Conservation (phyloP, 2,113 vertebrate species). For the Lethenteron reissneri region DNA sequence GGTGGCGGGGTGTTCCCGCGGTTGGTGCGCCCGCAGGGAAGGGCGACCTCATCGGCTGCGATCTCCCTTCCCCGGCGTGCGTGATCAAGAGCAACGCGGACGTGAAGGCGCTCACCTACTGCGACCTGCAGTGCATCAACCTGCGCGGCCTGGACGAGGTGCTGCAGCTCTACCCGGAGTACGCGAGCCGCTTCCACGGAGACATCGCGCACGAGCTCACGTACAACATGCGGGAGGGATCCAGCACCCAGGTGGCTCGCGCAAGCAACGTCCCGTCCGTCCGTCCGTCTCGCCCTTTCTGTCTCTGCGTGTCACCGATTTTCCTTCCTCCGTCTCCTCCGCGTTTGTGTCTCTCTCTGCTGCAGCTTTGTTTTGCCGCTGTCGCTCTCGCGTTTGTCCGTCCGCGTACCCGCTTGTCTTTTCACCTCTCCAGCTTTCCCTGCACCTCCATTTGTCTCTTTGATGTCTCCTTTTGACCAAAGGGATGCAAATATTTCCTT, state of each 20-base stretch:
- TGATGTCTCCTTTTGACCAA: no score
- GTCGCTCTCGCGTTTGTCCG: no score
- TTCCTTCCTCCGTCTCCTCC: no score
- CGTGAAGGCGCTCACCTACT: constrained; percentile 81
- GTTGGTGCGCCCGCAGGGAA: constrained; percentile 34
- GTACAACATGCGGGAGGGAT: constrained; percentile 74
- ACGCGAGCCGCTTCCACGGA: constrained; percentile 42
- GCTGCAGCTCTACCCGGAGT: constrained; percentile 67
- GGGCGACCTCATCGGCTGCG: constrained; percentile 73
- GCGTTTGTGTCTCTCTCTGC: no score
- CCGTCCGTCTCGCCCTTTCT: not conserved
- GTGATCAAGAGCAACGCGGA: constrained; percentile 82
- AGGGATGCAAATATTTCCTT: no score
- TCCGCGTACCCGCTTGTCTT: no score
- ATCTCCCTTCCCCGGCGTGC: constrained; percentile 38
- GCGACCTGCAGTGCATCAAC: constrained; percentile 66
- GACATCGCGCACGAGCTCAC: constrained; percentile 74
- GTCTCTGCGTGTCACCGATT: no score
- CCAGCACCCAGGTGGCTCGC: constrained; percentile 36
- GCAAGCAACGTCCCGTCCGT: constrained; percentile 8
- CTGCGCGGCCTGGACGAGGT: constrained; percentile 59
- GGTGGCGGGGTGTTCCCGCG: not conserved
- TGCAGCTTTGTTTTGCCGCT: no score
- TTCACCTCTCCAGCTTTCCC: no score
- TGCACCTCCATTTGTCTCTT: no score